Conservation (phyloP, 35 echinoderm and acorn worm genomes). For the Heliocidaris erythrogramma region DNA sequence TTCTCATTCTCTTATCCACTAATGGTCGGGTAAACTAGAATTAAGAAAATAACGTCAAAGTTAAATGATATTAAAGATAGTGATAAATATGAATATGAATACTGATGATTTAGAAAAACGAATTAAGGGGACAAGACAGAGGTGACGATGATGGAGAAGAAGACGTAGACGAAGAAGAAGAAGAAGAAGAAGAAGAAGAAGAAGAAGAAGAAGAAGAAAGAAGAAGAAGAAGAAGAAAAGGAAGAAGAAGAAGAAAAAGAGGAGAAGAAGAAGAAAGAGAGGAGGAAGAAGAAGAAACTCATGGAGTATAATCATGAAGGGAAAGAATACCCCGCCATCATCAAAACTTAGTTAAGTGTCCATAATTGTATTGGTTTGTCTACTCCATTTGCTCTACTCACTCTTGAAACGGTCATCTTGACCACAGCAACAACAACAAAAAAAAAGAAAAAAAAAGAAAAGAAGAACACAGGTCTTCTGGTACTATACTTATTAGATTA, state of each 20-base stretch:
- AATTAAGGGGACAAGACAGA: too few relatives aligned
- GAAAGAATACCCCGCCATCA: too few relatives aligned
- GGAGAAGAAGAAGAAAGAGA: neutral
- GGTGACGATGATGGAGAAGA: neutral
- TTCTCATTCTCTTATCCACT: neutral
- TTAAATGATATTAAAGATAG: neutral
- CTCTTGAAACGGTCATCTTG: too few relatives aligned
- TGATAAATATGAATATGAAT: neutral
- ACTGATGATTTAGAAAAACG: neutral
- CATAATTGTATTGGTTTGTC: too few relatives aligned
- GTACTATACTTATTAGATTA: neutral
- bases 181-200: neutral
- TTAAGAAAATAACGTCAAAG: neutral
- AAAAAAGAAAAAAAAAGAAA: too few relatives aligned
- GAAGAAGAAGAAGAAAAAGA: neutral
- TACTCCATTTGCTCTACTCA: too few relatives aligned
- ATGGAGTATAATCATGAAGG: neutral
- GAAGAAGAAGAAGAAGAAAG: neutral
- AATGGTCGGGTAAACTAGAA: neutral
- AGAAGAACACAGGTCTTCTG: too few relatives aligned
- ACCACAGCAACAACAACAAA: too few relatives aligned
- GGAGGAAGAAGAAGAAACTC: neutral
- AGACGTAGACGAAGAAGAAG: neutral
- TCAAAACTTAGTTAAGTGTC: too few relatives aligned
- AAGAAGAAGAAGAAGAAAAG: neutral